phyloP scores from a whole-genome alignment of 1,140 invertebrate species.

The Aphidius gifuensis region DNA sequence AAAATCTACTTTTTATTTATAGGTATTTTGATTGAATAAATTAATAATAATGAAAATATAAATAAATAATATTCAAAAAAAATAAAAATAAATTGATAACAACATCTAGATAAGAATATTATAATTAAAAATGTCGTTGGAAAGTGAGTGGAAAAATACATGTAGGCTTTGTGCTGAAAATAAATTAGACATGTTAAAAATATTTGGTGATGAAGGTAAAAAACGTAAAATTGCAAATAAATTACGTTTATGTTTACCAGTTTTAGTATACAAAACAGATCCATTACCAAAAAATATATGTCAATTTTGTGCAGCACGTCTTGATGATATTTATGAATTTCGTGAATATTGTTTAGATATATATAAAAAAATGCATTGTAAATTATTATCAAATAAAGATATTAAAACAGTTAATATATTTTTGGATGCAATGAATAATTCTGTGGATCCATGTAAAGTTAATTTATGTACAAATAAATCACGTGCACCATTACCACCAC shows the following conservation, averaged over 20 bases:
- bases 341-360: constrained; percentile 41
- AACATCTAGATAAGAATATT: background rate
- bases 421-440: constrained; percentile 43
- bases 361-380: constrained; percentile 41
- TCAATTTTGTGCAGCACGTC: constrained; percentile 44
- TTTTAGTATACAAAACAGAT: constrained; percentile 44
- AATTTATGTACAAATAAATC: constrained; percentile 39
- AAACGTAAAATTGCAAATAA: constrained; percentile 41
- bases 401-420: constrained; percentile 38
- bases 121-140: constrained; percentile 25
- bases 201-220: constrained; percentile 42
- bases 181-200: constrained; percentile 41
- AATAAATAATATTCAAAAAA: no score
- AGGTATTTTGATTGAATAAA: no score
- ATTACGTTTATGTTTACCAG: constrained; percentile 40
- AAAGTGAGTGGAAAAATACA: constrained; percentile 35
- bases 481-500: constrained; percentile 41
- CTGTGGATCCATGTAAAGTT: constrained; percentile 46
- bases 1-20: no score
- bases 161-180: constrained; percentile 45
- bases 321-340: constrained; percentile 44
- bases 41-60: no score
- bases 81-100: background rate
- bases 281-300: constrained; percentile 47
- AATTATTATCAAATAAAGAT: constrained; percentile 31